A percentile compares a stretch with the other conserved stretches of the same genome.
These are phyloP conservation scores for Cryptophagus acutangulus DNA, from an alignment of 2,888 invertebrate species.

Conservation along the genomic window DNA sequence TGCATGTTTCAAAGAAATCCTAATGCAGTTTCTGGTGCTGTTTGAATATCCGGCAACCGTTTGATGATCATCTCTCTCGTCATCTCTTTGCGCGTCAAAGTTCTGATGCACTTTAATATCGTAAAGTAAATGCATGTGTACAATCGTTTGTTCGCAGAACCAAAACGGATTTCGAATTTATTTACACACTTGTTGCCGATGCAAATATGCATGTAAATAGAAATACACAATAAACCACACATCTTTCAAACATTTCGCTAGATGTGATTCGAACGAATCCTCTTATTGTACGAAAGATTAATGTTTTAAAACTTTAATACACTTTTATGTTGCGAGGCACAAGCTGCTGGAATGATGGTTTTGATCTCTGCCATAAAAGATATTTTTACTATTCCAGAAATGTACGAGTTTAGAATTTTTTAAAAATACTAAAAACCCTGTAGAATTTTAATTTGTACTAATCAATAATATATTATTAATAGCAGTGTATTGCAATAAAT, in stretches of 20 bases:
- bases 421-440: no score
- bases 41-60: slow-evolving; percentile 6
- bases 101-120: slow-evolving; percentile 12
- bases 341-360: no score
- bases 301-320: slow-evolving; percentile 3
- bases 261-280: slow-evolving; percentile 6
- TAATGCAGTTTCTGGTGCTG: slow-evolving; percentile 3
- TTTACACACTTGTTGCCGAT: slow-evolving; percentile 13
- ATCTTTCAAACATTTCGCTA: slow-evolving; percentile 3
- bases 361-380: no score
- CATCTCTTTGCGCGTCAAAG: slow-evolving; percentile 6
- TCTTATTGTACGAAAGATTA: slow-evolving; percentile 11
- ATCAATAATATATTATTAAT: no score
- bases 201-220: slow-evolving; percentile 11
- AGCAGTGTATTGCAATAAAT: no score
- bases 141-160: slow-evolving; percentile 6
- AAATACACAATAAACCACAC: slow-evolving; percentile 10
- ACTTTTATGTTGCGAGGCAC: background rate
- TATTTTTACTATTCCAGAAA: no score
- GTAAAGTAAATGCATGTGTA: slow-evolving; percentile 9
- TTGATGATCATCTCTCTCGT: slow-evolving; percentile 9
- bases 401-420: no score
- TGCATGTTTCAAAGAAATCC: background rate
- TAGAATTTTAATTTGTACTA: no score
- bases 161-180: slow-evolving; percentile 7